phyloP scores from a whole-genome alignment of 2,888 invertebrate genomes.

The Chloromyia formosa region DNA sequence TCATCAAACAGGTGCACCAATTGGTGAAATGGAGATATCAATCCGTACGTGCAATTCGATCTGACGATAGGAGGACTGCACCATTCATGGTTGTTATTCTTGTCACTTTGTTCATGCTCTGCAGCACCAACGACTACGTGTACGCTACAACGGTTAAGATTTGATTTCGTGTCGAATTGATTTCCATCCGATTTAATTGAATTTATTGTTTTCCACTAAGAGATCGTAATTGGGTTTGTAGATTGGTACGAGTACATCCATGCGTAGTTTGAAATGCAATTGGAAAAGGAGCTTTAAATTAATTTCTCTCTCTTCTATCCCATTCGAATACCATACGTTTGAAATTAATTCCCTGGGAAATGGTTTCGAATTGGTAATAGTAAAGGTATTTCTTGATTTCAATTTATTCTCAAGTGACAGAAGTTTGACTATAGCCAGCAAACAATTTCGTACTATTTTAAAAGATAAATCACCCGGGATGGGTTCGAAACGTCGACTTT shows the following conservation, averaged over 20 bases:
- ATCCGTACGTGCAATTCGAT: no score
- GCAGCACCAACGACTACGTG: neutral
- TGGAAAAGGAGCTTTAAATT: conserved; percentile 14
- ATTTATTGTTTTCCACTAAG: conserved; percentile 33
- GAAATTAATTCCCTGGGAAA: conserved; percentile 25
- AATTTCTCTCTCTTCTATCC: neutral
- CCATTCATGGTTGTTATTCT: no score
- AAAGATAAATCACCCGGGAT: no score
- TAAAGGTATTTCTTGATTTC: neutral
- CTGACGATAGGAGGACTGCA: no score
- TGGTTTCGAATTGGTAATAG: neutral
- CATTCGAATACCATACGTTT: conserved; percentile 4
- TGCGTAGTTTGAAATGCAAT: neutral
- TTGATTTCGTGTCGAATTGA: conserved; percentile 33
- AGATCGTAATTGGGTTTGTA: conserved; percentile 31
- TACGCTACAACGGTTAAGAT: neutral
- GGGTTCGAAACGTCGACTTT: no score
- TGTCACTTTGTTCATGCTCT: no score
- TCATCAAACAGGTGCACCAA: no score
- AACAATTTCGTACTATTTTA: no score
- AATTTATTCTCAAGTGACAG: neutral
- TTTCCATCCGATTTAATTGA: conserved; percentile 40
- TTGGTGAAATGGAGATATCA: no score
- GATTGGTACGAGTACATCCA: neutral
- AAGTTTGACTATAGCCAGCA: neutral